These are phyloP conservation scores for Microtus richardsoni DNA, from an alignment of 2,113 vertebrate genomes.

Conservation along the genomic window DNA sequence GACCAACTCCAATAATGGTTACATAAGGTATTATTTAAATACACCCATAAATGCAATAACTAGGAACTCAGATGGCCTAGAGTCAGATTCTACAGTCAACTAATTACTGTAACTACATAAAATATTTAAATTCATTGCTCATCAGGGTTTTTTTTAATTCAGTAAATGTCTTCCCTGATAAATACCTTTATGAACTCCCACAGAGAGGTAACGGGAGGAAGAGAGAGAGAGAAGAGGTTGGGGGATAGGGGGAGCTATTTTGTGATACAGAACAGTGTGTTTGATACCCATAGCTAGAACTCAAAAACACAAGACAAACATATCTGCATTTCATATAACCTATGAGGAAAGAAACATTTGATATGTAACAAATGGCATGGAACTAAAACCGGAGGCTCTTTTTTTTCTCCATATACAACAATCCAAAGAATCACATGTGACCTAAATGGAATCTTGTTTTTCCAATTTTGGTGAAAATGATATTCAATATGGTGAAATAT, in stretches of 20 bases:
- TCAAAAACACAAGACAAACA: neutral
- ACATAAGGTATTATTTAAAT: neutral
- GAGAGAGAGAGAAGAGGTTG: neutral
- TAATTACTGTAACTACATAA: constrained; percentile 30
- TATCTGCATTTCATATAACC: neutral
- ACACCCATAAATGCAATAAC: neutral
- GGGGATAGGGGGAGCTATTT: neutral
- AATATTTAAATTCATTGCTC: neutral
- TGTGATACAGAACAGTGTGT: neutral
- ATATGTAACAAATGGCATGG: neutral
- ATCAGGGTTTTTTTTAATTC: constrained; percentile 3
- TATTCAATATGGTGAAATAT: neutral
- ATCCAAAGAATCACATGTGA: neutral
- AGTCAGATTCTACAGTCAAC: neutral
- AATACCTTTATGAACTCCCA: neutral
- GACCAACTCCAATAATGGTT: neutral
- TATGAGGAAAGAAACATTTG: neutral
- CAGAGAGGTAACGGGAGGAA: neutral
- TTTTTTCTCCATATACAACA: neutral
- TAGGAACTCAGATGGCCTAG: neutral
- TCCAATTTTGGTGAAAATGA: neutral
- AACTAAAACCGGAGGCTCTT: neutral
- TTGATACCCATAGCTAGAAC: neutral
- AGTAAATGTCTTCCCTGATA: neutral
- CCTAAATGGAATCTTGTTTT: neutral